Evolutionary conservation across 2,113 vertebrate genomes (phyloP).

Genomic region (Eretmochelys imbricata): DNA sequence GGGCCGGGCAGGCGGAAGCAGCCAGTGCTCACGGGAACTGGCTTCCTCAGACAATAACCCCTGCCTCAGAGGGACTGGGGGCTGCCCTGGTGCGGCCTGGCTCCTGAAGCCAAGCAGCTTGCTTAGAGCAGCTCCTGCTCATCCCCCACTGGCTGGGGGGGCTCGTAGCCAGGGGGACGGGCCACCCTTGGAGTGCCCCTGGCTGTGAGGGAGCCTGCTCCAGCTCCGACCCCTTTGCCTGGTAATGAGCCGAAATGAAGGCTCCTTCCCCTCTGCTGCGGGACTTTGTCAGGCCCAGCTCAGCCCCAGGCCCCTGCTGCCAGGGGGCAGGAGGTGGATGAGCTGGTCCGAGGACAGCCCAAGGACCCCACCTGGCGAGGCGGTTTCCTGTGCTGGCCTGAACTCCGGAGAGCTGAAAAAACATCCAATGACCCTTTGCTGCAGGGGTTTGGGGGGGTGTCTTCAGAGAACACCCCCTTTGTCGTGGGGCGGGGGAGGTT

Average conservation of each 20-base stretch:
- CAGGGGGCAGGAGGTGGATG: background rate
- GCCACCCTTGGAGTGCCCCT: fast-evolving
- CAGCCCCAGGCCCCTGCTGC: no score
- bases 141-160: no score
- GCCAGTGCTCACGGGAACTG: no score
- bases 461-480: no score
- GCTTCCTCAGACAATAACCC: no score
- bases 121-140: no score
- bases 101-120: background rate
- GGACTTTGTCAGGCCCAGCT: no score
- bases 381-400: background rate
- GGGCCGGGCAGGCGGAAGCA: background rate
- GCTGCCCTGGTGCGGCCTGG: no score
- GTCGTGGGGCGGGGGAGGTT: background rate
- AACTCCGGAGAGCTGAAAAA: background rate
- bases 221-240: no score
- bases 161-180: fast-evolving
- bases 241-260: no score
- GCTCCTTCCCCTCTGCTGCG: background rate
- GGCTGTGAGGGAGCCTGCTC: background rate
- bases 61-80: background rate
- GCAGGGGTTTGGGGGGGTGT: no score
- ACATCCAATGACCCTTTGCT: background rate
- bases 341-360: no score
- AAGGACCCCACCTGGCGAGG: background rate